phyloP scores from a whole-genome alignment of 2,797 vertebrate genomes.

The Agapornis canus region DNA sequence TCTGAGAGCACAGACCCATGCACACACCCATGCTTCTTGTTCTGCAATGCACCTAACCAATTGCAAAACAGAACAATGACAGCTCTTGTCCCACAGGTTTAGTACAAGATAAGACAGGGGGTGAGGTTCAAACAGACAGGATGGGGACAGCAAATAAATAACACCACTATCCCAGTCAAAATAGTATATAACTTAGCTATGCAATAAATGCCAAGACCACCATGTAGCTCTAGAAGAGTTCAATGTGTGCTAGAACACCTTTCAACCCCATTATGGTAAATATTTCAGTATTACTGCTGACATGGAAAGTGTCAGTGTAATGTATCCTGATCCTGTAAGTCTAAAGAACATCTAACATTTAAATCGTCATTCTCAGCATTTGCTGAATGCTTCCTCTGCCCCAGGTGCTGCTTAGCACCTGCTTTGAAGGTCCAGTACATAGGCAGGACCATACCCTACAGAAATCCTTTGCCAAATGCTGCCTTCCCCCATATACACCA shows the following conservation, averaged over 20 bases:
- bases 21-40: rapidly evolving
- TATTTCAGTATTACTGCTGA: not conserved
- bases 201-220: not conserved
- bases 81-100: not conserved
- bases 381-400: not conserved
- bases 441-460: not conserved
- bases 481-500: too few relatives aligned
- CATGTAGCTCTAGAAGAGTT: not conserved
- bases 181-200: not conserved
- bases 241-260: not conserved
- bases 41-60: rapidly evolving
- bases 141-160: not conserved
- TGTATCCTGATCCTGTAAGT: not conserved
- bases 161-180: not conserved
- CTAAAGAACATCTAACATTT: not conserved
- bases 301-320: not conserved
- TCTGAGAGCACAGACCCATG: rapidly evolving
- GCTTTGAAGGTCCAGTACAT: not conserved
- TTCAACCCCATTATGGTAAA: not conserved
- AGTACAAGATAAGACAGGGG: not conserved
- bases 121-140: not conserved
- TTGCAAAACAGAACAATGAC: not conserved
- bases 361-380: not conserved
- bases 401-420: not conserved
- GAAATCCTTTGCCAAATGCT: not conserved